Evolutionary conservation across 2,888 invertebrate genomes (phyloP).

Genomic region (Drosophila yooni): DNA sequence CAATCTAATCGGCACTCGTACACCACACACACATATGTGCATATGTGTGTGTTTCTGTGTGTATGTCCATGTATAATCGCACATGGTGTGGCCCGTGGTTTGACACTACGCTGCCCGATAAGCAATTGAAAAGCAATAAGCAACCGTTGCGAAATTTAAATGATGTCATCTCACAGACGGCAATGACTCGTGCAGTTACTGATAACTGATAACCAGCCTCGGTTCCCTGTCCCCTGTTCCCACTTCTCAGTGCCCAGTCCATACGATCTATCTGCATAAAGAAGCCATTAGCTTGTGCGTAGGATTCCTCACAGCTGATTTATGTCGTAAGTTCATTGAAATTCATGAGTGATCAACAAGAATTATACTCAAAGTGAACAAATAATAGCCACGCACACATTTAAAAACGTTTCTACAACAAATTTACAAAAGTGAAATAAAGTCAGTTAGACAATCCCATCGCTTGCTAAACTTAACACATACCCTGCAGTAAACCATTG

Average conservation of each 20-base stretch:
- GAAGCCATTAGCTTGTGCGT: conserved; percentile 55
- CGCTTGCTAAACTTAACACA: not conserved
- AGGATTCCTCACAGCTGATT: conserved; percentile 64
- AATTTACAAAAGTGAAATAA: conserved; percentile 16
- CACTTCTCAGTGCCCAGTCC: not conserved
- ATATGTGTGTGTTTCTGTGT: not conserved
- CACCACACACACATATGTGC: not conserved
- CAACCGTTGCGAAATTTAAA: conserved; percentile 51
- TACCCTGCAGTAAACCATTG: conserved; percentile 6
- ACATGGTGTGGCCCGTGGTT: conserved; percentile 2
- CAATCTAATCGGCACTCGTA: conserved; percentile 45
- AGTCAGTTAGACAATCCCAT: conserved; percentile 5
- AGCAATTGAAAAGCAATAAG: conserved; percentile 58
- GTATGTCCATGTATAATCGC: conserved; percentile 16
- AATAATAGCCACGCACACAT: conserved; percentile 61
- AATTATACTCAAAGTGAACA: conserved; percentile 59
- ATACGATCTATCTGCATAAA: conserved; percentile 33
- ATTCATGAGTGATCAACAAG: conserved; percentile 68
- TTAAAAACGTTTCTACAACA: not conserved
- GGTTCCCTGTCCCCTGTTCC: not conserved
- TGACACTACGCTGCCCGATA: conserved; percentile 34
- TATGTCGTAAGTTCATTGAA: conserved; percentile 77
- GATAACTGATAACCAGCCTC: conserved; percentile 19
- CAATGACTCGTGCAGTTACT: conserved; percentile 34
- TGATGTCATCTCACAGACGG: conserved; percentile 43